These are phyloP conservation scores for Pandion haliaetus DNA, from an alignment of 2,113 vertebrate species.

Conservation along the genomic window DNA sequence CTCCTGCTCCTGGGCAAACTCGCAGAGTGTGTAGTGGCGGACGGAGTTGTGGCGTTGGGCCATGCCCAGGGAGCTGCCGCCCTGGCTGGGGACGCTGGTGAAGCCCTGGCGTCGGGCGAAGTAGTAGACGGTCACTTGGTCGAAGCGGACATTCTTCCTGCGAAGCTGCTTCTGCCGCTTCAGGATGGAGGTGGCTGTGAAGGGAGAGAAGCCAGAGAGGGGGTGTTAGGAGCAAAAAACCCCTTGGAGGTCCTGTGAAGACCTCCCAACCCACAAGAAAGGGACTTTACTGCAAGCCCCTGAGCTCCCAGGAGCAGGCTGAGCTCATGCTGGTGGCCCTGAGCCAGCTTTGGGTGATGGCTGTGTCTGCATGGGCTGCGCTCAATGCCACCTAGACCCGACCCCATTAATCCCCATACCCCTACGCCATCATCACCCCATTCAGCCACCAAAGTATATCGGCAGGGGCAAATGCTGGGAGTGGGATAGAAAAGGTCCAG, in stretches of 20 bases:
- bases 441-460: background rate
- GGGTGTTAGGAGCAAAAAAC: background rate
- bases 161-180: slow-evolving; percentile 84
- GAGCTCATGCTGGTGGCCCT: background rate
- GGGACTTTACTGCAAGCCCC: too few relatives aligned
- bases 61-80: slow-evolving; percentile 97
- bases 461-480: fast-evolving
- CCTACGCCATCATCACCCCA: background rate
- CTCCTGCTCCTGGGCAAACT: slow-evolving; percentile 95
- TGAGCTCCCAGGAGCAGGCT: background rate
- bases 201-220: background rate
- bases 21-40: slow-evolving; percentile 90
- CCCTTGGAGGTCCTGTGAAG: fast-evolving
- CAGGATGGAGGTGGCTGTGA: slow-evolving; percentile 92
- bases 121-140: slow-evolving; percentile 96
- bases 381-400: fast-evolving
- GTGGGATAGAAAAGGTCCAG: background rate
- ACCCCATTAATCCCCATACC: fast-evolving
- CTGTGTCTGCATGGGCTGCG: fast-evolving
- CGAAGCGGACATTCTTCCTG: slow-evolving; percentile 91
- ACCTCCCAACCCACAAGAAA: too few relatives aligned
- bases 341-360: background rate
- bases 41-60: slow-evolving; percentile 90
- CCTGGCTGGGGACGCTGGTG: slow-evolving; percentile 97
- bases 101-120: slow-evolving; percentile 96